Evolutionary conservation across 2,888 invertebrate genomes (phyloP).

Genomic region (Drosophila siamana): DNA sequence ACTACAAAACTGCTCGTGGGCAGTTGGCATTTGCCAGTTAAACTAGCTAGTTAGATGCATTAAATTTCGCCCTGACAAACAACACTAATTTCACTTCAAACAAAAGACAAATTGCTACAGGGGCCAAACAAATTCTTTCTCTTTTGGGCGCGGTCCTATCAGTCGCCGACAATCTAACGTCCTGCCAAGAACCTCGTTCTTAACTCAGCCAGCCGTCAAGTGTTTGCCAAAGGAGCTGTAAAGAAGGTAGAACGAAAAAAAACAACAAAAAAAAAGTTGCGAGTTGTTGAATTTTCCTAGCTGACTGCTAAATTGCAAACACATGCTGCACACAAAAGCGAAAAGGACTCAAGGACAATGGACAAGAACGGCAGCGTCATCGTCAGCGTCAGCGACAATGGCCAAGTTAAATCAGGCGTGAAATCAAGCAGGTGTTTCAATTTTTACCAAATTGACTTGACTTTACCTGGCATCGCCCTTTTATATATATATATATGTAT

Average conservation of each 20-base stretch:
- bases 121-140: slow-evolving; percentile 42
- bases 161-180: slow-evolving; percentile 58
- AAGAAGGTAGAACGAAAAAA: neutral
- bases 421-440: slow-evolving; percentile 82
- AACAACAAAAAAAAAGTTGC: slow-evolving; percentile 29
- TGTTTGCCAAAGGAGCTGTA: slow-evolving; percentile 68
- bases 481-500: too few relatives aligned
- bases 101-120: slow-evolving; percentile 78
- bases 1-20: slow-evolving; percentile 30
- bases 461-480: slow-evolving; percentile 40
- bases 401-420: slow-evolving; percentile 81
- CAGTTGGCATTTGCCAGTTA: slow-evolving; percentile 50
- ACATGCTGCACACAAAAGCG: slow-evolving; percentile 64
- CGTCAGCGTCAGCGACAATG: slow-evolving; percentile 59
- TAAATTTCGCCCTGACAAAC: slow-evolving; percentile 69
- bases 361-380: slow-evolving; percentile 28
- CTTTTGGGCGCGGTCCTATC: slow-evolving; percentile 44
- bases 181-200: slow-evolving; percentile 35
- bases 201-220: slow-evolving; percentile 65
- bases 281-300: slow-evolving; percentile 71
- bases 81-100: slow-evolving; percentile 79
- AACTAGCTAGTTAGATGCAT: slow-evolving; percentile 60
- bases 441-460: slow-evolving; percentile 79
- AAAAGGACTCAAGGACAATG: slow-evolving; percentile 25
- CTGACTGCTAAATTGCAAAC: slow-evolving; percentile 81